These are phyloP conservation scores for Stratiomys singularior DNA, from an alignment of 2,888 invertebrate species.

Conservation along the genomic window DNA sequence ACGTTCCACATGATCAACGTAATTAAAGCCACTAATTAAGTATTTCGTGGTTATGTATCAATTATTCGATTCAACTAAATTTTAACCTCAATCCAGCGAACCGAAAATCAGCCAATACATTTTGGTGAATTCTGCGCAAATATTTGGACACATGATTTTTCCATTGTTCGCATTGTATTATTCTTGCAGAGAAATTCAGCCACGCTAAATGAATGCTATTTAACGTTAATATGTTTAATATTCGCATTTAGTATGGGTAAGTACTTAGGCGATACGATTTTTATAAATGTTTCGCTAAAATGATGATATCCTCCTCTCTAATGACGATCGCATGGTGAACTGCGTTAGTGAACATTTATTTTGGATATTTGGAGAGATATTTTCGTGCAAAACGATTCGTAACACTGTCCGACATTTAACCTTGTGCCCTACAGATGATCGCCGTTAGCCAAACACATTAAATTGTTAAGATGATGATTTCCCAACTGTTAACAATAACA, in stretches of 20 bases:
- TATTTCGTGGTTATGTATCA: constrained; percentile 30
- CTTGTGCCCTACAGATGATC: constrained; percentile 44
- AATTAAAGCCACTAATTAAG: constrained; percentile 25
- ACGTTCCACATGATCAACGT: constrained; percentile 25
- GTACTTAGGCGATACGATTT: constrained; percentile 4
- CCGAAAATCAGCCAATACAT: neutral
- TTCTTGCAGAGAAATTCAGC: neutral
- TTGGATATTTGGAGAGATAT: neutral
- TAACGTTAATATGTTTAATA: constrained; percentile 18
- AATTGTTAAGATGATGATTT: constrained; percentile 44
- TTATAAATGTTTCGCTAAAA: neutral
- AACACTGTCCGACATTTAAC: constrained; percentile 46
- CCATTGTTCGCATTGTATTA: neutral
- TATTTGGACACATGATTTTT: neutral
- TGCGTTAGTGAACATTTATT: constrained; percentile 12
- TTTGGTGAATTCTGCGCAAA: neutral
- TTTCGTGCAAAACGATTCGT: constrained; percentile 47
- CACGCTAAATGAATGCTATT: neutral
- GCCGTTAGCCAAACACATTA: constrained; percentile 46
- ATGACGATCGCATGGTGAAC: neutral
- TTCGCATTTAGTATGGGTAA: neutral
- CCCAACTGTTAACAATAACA: constrained; percentile 38
- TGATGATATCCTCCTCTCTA: neutral
- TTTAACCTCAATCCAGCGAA: constrained; percentile 9
- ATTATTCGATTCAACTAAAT: constrained; percentile 6